Conservation (phyloP, 64 coral and sea anemone genomes). For the Stichodactyla mertensii region DNA sequence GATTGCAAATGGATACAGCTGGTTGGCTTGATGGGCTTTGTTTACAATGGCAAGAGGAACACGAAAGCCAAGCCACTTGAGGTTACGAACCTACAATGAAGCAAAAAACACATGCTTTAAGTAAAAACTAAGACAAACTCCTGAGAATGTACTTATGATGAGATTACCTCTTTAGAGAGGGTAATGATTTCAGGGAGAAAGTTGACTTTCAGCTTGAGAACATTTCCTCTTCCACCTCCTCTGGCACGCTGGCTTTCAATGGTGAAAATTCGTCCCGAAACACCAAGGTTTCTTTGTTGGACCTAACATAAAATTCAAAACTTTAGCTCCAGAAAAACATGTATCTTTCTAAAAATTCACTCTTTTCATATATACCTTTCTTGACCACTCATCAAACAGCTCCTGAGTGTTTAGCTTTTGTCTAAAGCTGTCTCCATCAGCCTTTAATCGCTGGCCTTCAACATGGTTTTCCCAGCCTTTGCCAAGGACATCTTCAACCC, state of each 20-base stretch:
- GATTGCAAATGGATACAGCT: conserved; percentile 98
- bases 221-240: conserved; percentile 70
- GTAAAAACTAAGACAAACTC: neutral
- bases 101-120: neutral
- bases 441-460: conserved; percentile 89
- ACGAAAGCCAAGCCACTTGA: conserved; percentile 95
- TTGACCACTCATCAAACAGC: conserved; percentile 99
- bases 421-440: conserved; percentile 94
- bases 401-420: conserved; percentile 97
- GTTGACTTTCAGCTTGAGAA: conserved; percentile 96
- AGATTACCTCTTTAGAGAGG: conserved; percentile 85
- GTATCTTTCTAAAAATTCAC: neutral
- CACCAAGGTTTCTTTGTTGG: conserved; percentile 86
- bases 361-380: conserved; percentile 51
- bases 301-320: conserved; percentile 46
- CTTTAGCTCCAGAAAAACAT: neutral
- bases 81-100: conserved; percentile 40
- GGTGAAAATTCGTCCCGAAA: conserved; percentile 87
- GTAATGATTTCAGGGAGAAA: conserved; percentile 99
- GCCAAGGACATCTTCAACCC: conserved; percentile 97
- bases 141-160: neutral
- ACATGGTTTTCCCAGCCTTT: conserved; percentile 99
- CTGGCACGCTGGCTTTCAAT: conserved; percentile 94
- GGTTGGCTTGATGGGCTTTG: conserved; percentile 99
- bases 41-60: conserved; percentile 97